phyloP scores from a whole-genome alignment of 2,888 invertebrate genomes.

The Neria commutata region DNA sequence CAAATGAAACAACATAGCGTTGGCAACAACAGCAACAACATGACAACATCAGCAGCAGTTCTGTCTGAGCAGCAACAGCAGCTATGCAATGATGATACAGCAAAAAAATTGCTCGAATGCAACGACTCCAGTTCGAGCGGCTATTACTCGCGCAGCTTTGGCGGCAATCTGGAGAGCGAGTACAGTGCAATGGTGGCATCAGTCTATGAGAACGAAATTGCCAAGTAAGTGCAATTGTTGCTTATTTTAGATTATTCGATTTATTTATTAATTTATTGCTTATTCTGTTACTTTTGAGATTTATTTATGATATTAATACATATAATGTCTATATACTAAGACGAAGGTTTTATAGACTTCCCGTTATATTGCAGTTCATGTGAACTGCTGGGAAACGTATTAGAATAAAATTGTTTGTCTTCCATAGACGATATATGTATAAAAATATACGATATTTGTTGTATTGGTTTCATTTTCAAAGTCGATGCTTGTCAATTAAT shows the following conservation, averaged over 20 bases:
- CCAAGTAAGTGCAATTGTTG: constrained; percentile 47
- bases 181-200: constrained; percentile 56
- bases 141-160: constrained; percentile 34
- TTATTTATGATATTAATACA: not conserved
- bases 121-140: constrained; percentile 43
- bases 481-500: too few species aligned
- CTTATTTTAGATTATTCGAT: too few species aligned
- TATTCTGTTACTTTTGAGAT: too few species aligned
- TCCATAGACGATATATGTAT: too few species aligned
- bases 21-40: constrained; percentile 15
- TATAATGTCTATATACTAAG: not conserved
- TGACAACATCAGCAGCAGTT: constrained; percentile 7
- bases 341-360: too few species aligned
- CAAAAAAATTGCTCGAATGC: constrained; percentile 50
- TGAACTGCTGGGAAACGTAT: too few species aligned
- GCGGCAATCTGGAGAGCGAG: constrained; percentile 51
- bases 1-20: constrained; percentile 14
- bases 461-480: too few species aligned
- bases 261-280: too few species aligned
- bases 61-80: constrained; percentile 3
- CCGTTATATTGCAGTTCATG: too few species aligned
- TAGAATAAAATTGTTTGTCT: too few species aligned
- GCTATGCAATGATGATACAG: constrained; percentile 41
- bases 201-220: constrained; percentile 50
- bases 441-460: too few species aligned